A percentile compares a stretch with the other conserved stretches of the same genome.
Conservation (phyloP, 1,140 invertebrate genomes). For the Cyclina sinensis region DNA sequence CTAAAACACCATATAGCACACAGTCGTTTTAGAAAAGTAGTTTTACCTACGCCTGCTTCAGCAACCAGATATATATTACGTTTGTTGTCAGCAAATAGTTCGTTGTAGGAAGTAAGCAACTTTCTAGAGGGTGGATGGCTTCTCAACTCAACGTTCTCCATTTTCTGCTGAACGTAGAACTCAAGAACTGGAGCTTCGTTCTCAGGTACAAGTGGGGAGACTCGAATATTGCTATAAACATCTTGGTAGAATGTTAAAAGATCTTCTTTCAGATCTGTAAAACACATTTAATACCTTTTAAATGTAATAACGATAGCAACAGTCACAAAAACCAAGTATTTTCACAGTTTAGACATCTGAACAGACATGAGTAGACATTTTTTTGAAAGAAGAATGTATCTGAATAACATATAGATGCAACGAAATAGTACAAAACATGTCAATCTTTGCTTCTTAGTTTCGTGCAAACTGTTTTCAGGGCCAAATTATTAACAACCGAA, state of each 20-base stretch:
- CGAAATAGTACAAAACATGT: too few relatives aligned
- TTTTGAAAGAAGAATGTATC: too few relatives aligned
- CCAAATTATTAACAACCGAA: too few relatives aligned
- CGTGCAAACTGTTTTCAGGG: too few relatives aligned
- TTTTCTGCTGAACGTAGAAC: background rate
- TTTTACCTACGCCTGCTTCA: slow-evolving; percentile 12
- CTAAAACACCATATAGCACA: background rate
- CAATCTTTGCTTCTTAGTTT: too few relatives aligned
- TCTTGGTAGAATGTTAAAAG: background rate
- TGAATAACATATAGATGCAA: too few relatives aligned
- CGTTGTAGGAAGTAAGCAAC: background rate
- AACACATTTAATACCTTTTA: too few relatives aligned
- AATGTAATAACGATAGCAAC: too few relatives aligned
- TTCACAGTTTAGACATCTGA: too few relatives aligned
- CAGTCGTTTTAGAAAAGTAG: background rate
- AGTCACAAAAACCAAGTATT: too few relatives aligned
- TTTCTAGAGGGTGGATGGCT: background rate
- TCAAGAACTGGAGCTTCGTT: background rate
- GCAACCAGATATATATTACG: slow-evolving; percentile 2
- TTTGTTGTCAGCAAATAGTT: background rate
- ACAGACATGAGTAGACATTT: too few relatives aligned
- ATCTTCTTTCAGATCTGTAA: background rate
- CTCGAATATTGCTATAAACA: background rate
- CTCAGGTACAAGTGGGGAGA: background rate
- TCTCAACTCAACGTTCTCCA: background rate